These are phyloP conservation scores for Esperia sulphurella DNA, from an alignment of 2,888 invertebrate genomes.

Conservation along the genomic window DNA sequence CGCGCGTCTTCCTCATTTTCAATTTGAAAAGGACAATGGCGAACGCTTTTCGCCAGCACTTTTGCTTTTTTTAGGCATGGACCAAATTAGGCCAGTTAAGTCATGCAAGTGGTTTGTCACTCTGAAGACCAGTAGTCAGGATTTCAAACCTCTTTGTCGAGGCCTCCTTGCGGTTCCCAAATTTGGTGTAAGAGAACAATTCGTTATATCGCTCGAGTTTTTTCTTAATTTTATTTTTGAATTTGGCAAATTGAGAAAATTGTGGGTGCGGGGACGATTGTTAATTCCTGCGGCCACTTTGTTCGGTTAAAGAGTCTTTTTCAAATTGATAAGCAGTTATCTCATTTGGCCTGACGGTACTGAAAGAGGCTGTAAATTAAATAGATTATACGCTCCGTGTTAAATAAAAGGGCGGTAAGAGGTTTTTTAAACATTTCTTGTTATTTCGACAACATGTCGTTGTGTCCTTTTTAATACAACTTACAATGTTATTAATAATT, in stretches of 20 bases:
- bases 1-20: constrained; percentile 73
- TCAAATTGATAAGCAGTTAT: constrained; percentile 50
- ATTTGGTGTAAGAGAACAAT: constrained; percentile 45
- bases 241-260: constrained; percentile 63
- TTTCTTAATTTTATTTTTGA: constrained; percentile 29
- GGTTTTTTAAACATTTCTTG: constrained; percentile 30
- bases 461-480: too few species aligned
- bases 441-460: constrained; percentile 14
- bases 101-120: constrained; percentile 60
- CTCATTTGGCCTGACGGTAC: constrained; percentile 35
- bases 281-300: constrained; percentile 46
- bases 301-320: constrained; percentile 35
- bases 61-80: constrained; percentile 27
- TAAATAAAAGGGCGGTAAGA: constrained; percentile 28
- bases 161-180: constrained; percentile 38
- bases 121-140: constrained; percentile 66
- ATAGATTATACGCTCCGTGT: constrained; percentile 38
- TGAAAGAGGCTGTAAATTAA: constrained; percentile 45
- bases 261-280: constrained; percentile 33
- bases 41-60: constrained; percentile 45
- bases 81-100: constrained; percentile 60
- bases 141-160: constrained; percentile 39
- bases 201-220: constrained; percentile 38
- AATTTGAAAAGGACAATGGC: constrained; percentile 71
- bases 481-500: too few species aligned